These are phyloP conservation scores for Petromus typicus DNA, from an alignment of 2,113 vertebrate species.

Conservation along the genomic window DNA sequence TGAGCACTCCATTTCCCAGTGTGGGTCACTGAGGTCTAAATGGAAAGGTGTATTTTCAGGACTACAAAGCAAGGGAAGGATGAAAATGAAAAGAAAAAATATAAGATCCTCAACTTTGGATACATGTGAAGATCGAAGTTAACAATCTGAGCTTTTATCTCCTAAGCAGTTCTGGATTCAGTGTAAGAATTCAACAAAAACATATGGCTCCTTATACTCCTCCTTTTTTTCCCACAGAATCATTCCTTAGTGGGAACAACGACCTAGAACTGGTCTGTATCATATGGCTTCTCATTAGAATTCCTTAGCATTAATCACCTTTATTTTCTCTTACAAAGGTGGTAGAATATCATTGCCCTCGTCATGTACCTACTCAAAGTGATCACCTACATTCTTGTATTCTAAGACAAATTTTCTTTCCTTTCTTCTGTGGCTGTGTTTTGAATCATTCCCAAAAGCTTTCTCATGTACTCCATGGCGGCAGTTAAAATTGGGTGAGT, in stretches of 20 bases:
- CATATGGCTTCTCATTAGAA: constrained; percentile 2
- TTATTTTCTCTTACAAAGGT: constrained; percentile 6
- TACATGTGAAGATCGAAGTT: neutral
- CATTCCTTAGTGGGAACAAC: constrained; percentile 7
- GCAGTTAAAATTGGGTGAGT: neutral
- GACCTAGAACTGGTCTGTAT: neutral
- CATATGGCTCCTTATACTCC: neutral
- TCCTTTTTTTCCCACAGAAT: neutral
- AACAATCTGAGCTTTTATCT: constrained; percentile 44
- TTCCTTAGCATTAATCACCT: constrained; percentile 3
- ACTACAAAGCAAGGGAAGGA: neutral
- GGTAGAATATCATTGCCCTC: neutral
- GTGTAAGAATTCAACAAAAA: constrained; percentile 67
- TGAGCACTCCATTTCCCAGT: constrained; percentile 46
- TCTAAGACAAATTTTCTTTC: neutral
- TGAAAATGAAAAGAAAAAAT: constrained; percentile 9
- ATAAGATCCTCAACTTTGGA: constrained; percentile 17
- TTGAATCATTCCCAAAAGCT: constrained; percentile 2
- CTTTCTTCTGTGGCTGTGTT: neutral
- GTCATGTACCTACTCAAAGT: constrained; percentile 9
- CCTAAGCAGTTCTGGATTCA: constrained; percentile 41
- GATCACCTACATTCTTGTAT: neutral
- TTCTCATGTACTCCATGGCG: constrained; percentile 26
- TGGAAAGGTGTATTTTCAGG: constrained; percentile 6
- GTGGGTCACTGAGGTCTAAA: constrained; percentile 36